Base-by-base conservation (phyloP, 2,113 vertebrate genomes). In the Onychostruthus taczanowskii region DNA sequence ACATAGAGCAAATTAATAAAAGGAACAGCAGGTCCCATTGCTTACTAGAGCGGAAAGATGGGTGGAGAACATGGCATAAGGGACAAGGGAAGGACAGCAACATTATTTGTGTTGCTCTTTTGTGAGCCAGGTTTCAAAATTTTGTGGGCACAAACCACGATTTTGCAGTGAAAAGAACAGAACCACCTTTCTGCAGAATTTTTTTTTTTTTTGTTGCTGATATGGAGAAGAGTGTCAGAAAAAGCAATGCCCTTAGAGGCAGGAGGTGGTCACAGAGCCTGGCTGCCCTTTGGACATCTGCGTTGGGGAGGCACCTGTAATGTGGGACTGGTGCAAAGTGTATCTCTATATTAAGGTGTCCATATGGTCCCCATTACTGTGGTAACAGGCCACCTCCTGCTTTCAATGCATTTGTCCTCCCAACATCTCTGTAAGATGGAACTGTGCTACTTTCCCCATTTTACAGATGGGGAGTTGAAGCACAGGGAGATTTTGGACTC, bases 361-460 rank as follows among this genome's bases (percentile, higher is more conserved):
- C 95, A 96, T 97, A 96, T 96, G 94, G 95, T 96, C 95, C 94
- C 96, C 94, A 96, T 97, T 96, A 96, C 94, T 95, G 94, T 94
- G 94, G 95, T 95, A 97, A 96, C 96, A 93, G 96, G 95, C 95
- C 94, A 94, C 96, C 94, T 95, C 94, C 93, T 95, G 93, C 10
- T 94, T 96, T 97, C 94, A 96, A 95, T 95, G 93, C 94, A 96
- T 94, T 95, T 92, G 92, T 96, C 94, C 93, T 97, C 94, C 92
- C 95, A 94, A 96, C 95, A 94, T 95, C 95, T 96, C 96, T 96
- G 94, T 96, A 96, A 96, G 95, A 80, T 74, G 68, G 92, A 88
- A 55, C 47, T 88, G 92, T 35, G 87, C 93, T 92, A 47, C 95
- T 63, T 77, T 82, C 94, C 74, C 90, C 90, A 76, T 94, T 95